Base-by-base conservation (phyloP, 2,113 vertebrate genomes). In the Charadrius vociferus region DNA sequence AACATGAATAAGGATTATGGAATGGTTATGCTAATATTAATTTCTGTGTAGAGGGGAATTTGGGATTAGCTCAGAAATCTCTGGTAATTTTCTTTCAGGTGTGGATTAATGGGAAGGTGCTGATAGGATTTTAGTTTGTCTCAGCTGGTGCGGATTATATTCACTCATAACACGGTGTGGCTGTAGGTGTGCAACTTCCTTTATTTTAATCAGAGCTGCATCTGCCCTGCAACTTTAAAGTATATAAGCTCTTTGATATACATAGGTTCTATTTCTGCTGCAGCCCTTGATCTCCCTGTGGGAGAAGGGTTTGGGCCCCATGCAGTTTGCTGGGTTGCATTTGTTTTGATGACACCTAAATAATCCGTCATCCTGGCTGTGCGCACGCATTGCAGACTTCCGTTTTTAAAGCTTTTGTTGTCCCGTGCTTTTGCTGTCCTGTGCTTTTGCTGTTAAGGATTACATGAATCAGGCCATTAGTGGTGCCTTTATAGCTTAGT, bases 1-100 rank as follows among this genome's bases (percentile, higher is more conserved):
- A 91, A 86, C 91, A 83, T 74, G 94, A 90, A 63, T 85, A 63
- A 90, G 74, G 92, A 87, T 86, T 93, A 63, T 26, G 50, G 93
- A 86, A 77, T 63, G 47, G 22, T 67, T 78, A n/a, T 92, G 88
- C 22, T 79, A 83, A 58, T 93, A 77, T 87, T 91, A 75, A 87
- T 90, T 85, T 77, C 74, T 81, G 26, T 66, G 52, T 53, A 37
- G 58, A 90, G n/a, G 62, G 67, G 81, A 90, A 94, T 77, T 80
- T 68, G 61, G 88, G 68, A 94, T 91, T 95, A 61, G 30, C 9
- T 93, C 53, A 88, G 92, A 62, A 82, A 90, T 68, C 73, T 85
- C 70, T n/a, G 58, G 62, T 90, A 45, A 77, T 95, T 88, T 96
- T 77, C 78, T 66, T 88, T 93, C 67, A 88, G 81, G 53, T 85